phyloP scores from a whole-genome alignment of 2,888 invertebrate species.

The Tethea ocularis region DNA sequence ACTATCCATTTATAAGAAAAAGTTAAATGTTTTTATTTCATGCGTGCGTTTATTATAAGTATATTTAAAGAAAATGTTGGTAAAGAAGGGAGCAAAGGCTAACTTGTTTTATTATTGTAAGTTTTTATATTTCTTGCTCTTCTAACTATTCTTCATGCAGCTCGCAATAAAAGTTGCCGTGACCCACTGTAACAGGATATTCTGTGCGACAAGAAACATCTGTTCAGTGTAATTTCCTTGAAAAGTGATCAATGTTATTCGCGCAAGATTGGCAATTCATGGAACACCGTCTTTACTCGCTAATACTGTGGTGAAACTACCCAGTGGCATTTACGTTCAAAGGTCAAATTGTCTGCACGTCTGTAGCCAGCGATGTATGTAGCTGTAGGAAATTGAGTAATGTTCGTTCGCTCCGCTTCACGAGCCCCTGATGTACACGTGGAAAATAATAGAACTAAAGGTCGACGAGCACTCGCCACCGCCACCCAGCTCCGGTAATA shows the following conservation, averaged over 20 bases:
- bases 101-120: background rate
- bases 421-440: slow-evolving; percentile 17
- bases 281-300: background rate
- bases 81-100: background rate
- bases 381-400: slow-evolving; percentile 21
- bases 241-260: background rate
- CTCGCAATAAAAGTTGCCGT: background rate
- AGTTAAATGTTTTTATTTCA: background rate
- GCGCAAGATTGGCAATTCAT: background rate
- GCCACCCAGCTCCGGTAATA: slow-evolving; percentile 13
- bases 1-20: background rate
- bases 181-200: slow-evolving; percentile 1
- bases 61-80: background rate
- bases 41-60: background rate
- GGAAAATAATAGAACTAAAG: slow-evolving; percentile 37
- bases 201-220: background rate
- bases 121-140: background rate
- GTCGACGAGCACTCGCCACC: slow-evolving; percentile 34
- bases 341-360: slow-evolving; percentile 39
- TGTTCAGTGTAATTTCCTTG: background rate
- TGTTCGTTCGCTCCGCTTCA: slow-evolving; percentile 26
- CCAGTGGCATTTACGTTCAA: slow-evolving; percentile 40
- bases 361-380: slow-evolving; percentile 23
- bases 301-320: slow-evolving; percentile 28
- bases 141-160: background rate